Conservation (phyloP, 2,113 vertebrate genomes). For the Arizona elegans region DNA sequence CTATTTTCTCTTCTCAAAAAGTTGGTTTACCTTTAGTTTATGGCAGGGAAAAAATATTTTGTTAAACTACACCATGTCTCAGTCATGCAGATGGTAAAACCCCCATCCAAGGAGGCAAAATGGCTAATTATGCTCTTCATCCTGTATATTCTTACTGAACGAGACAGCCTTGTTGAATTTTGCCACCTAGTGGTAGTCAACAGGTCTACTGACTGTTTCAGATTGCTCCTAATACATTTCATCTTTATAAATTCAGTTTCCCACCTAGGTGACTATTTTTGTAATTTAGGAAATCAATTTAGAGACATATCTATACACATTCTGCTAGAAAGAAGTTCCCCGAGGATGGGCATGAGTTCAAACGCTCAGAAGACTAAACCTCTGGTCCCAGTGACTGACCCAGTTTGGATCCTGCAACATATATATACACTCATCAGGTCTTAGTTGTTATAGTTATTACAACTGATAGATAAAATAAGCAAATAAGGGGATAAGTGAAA, state of each 20-base stretch:
- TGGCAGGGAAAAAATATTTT: background rate
- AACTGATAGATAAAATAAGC: background rate
- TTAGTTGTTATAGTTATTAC: background rate
- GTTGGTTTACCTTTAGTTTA: background rate
- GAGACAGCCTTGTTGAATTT: background rate
- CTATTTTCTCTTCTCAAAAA: background rate
- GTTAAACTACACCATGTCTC: background rate
- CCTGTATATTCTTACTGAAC: background rate
- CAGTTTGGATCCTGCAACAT: too few relatives aligned
- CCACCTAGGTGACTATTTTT: background rate
- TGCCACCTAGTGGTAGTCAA: conserved; percentile 1
- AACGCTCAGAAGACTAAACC: too few relatives aligned
- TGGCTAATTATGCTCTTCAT: background rate
- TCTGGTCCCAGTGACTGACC: too few relatives aligned
- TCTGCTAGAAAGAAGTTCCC: too few relatives aligned
- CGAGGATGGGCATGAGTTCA: too few relatives aligned
- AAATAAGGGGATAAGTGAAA: background rate
- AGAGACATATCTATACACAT: background rate
- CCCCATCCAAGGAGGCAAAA: too few relatives aligned
- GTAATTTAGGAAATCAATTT: background rate
- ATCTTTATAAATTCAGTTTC: background rate
- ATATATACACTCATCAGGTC: background rate
- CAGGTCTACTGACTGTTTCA: background rate
- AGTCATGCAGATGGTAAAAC: background rate
- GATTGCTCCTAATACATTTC: background rate